Conservation (phyloP, 2,113 vertebrate genomes). For the Aptenodytes patagonicus region DNA sequence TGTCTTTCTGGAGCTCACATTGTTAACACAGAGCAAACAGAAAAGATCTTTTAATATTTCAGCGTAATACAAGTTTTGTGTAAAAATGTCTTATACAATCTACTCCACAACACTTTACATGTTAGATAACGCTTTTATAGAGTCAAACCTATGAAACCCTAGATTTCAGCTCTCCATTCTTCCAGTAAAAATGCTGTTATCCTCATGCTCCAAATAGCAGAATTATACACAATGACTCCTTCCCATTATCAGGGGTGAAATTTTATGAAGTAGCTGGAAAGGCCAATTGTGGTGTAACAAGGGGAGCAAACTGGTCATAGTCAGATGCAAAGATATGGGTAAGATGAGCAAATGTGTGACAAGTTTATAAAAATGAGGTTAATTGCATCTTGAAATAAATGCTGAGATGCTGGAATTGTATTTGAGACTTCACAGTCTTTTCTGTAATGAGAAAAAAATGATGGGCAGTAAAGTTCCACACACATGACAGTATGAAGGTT, state of each 20-base stretch:
- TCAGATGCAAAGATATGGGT: neutral
- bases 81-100: neutral
- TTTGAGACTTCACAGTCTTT: neutral
- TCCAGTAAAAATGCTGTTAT: neutral
- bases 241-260: neutral
- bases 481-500: neutral
- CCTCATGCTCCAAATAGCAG: neutral
- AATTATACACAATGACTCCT: neutral
- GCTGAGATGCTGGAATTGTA: neutral
- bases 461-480: neutral
- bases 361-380: constrained; percentile 1
- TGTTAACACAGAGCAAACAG: neutral
- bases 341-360: neutral
- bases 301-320: neutral
- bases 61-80: neutral
- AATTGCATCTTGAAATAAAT: constrained; percentile 15
- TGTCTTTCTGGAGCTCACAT: neutral
- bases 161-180: neutral
- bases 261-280: neutral
- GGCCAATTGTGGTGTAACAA: neutral
- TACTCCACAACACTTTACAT: neutral
- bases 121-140: neutral
- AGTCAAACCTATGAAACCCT: neutral
- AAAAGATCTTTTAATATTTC: neutral
- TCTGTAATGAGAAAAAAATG: neutral